Base-by-base conservation (phyloP, 2,797 vertebrate species). In the Jordanella pulchra region DNA sequence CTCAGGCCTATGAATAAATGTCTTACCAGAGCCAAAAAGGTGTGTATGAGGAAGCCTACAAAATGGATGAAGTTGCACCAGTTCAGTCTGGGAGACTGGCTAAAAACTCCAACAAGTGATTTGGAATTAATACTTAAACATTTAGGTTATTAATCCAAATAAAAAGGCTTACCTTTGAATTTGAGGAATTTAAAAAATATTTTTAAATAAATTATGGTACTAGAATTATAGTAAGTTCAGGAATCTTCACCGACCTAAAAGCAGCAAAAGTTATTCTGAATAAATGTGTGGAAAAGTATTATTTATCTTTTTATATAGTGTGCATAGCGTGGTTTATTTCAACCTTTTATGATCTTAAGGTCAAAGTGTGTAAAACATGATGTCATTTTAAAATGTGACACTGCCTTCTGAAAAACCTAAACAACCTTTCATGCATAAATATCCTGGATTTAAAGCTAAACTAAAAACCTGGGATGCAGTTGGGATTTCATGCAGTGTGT, bases 331-430 rank as follows among this genome's bases (percentile, higher is more conserved):
- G 71, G 77, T 72, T 23, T 11, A 11, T n/a, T 64, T 47, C 14
- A 50, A 73, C 55, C 77, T 67, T 2, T 2, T 56, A 32, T 18
- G 15, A 1, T 45, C 45, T 78, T 55, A 70, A 65, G 77, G 21
- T 23, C 48, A 15, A 77, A 44, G 28, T 67, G 39, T 45, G 60
- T 53, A 50, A 50, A 4, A 51, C 54, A 35, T 54, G 23, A 70
- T 65, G 72, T 78, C 30, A 39, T 79, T 73, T 68, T n/a, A 65
- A 78, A 78, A 77, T 60, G 44, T 84, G 72, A 86, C 70, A 32
- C 77, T 64, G 75, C 78, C 78, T 86, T 85, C 87, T 67, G 69
- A 84, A 83, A 87, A 75, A 84, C 72, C 75, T 69, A 75, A 77
- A 73, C 78, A 84, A 55, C 77, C 60, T 51, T 66, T 83, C 68